These are phyloP conservation scores for Temnothorax longispinosus DNA, from an alignment of 1,140 invertebrate species.

Conservation along the genomic window DNA sequence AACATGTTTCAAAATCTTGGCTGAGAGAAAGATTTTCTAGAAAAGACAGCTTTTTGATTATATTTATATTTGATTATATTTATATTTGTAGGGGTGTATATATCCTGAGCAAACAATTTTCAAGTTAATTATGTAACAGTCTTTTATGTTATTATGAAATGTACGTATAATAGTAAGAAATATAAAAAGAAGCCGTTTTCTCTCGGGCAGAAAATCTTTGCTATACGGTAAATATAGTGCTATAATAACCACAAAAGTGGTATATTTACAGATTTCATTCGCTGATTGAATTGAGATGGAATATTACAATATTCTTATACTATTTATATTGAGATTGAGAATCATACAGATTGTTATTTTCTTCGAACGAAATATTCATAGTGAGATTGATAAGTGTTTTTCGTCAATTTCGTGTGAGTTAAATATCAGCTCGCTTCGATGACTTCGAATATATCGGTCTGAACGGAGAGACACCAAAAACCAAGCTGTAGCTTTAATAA, in stretches of 20 bases:
- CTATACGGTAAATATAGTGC: neutral
- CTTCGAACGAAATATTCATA: conserved; percentile 33
- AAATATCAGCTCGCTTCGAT: conserved; percentile 29
- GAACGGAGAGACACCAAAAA: neutral
- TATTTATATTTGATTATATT: too few species aligned
- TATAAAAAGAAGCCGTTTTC: neutral
- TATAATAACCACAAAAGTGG: neutral
- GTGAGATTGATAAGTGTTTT: conserved; percentile 10
- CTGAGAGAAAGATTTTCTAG: neutral
- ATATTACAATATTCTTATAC: neutral
- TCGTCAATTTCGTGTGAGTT: conserved; percentile 15
- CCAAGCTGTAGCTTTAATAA: conserved; percentile 36
- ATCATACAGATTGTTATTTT: neutral
- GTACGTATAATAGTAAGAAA: neutral
- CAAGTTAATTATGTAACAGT: neutral
- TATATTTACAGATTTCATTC: neutral
- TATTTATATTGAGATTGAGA: conserved; percentile 5
- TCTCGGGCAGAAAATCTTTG: neutral
- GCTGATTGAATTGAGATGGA: neutral
- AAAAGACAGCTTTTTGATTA: too few species aligned
- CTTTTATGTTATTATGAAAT: neutral
- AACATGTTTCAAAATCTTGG: neutral
- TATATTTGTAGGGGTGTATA: neutral
- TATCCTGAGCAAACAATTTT: neutral
- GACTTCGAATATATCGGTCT: conserved; percentile 23